Percentiles rank a stretch among this genome's conserved stretches.
These are phyloP conservation scores for Prionace glauca DNA, from an alignment of 2,797 vertebrate species.

Conservation along the genomic window DNA sequence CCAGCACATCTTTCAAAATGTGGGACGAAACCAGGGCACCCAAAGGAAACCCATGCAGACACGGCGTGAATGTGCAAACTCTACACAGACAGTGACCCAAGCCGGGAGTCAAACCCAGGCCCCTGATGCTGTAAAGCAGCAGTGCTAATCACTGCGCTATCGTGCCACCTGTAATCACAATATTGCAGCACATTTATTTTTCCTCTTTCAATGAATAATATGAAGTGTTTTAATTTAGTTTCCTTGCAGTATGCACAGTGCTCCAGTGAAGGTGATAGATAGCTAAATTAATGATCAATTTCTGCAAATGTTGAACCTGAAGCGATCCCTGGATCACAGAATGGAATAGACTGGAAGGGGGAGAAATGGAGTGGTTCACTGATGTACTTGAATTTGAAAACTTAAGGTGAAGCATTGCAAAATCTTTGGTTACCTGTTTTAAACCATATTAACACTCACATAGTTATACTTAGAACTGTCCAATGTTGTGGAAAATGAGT, in stretches of 20 bases:
- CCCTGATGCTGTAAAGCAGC: no score
- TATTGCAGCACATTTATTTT: no score
- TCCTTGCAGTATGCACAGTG: background rate
- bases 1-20: no score
- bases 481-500: background rate
- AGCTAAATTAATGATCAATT: background rate
- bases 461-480: background rate
- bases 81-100: no score
- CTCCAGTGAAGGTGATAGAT: background rate
- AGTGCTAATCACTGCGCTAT: no score
- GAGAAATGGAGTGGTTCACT: background rate
- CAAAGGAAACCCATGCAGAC: no score
- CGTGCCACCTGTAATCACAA: no score
- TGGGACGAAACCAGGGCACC: no score
- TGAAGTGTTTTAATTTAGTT: background rate
- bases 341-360: background rate
- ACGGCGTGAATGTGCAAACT: no score
- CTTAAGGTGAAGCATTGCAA: background rate
- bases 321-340: background rate
- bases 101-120: no score
- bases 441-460: no score
- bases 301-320: background rate
- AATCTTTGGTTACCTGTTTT: background rate
- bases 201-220: background rate
- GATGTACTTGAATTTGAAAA: background rate